These are phyloP conservation scores for Euborellia annulipes DNA, from an alignment of 1,140 invertebrate genomes.

Conservation along the genomic window DNA sequence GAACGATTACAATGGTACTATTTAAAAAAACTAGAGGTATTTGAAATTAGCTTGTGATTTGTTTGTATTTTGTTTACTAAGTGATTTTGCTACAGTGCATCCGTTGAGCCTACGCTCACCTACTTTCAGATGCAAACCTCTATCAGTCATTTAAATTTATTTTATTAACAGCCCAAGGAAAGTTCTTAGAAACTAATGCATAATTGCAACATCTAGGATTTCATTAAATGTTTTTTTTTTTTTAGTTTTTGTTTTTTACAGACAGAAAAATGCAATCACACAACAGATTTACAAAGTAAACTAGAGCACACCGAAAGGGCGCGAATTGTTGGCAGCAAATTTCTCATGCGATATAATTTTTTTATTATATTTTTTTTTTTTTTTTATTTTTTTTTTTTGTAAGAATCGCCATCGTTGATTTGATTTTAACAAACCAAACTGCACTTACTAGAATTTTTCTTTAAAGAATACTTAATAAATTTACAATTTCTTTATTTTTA, in stretches of 20 bases:
- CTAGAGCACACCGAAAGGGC: constrained; percentile 15
- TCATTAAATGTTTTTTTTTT: constrained; percentile 11
- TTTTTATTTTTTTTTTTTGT: no score
- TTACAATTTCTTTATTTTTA: no score
- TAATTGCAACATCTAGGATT: constrained; percentile 17
- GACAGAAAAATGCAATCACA: constrained; percentile 18
- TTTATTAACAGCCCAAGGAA: constrained; percentile 19
- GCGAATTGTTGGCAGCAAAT: not conserved
- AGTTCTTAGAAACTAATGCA: constrained; percentile 20
- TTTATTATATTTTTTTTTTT: no score
- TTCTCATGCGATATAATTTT: no score
- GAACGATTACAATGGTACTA: constrained; percentile 4
- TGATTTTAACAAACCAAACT: not conserved
- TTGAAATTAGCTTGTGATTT: no score
- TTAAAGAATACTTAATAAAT: no score
- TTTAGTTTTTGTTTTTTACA: constrained; percentile 11
- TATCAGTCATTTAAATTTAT: constrained; percentile 14
- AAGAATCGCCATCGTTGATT: not conserved
- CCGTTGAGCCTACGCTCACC: constrained; percentile 14
- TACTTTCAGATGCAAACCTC: constrained; percentile 14
- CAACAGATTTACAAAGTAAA: constrained; percentile 16
- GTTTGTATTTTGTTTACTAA: constrained; percentile 9
- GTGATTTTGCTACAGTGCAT: constrained; percentile 14
- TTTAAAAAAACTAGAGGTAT: constrained; percentile 8
- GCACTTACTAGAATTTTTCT: no score